Conservation (phyloP, 23 tunicate species). For the Diplosoma virens region DNA sequence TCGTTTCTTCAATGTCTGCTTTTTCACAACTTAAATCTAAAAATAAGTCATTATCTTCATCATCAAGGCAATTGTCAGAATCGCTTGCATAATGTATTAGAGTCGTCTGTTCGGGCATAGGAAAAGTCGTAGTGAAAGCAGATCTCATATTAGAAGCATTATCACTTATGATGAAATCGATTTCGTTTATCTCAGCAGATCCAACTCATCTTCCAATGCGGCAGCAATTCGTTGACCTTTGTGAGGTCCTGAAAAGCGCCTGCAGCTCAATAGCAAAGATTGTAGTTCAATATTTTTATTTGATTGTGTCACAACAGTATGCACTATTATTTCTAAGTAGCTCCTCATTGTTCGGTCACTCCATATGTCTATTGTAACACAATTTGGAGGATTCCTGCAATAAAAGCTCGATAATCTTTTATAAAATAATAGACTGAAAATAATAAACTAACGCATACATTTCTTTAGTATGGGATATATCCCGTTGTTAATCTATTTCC, state of each 20-base stretch:
- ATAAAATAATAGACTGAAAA: no score
- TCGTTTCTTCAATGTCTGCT: no score
- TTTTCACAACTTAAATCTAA: no score
- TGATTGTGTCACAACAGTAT: not conserved
- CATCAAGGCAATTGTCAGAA: no score
- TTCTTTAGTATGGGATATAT: no score
- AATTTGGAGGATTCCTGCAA: not conserved
- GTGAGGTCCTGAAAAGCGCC: not conserved
- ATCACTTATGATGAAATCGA: not conserved
- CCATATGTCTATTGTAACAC: not conserved
- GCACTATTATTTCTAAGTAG: conserved; percentile 1
- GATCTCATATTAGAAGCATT: conserved; percentile 21
- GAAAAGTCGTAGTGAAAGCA: not conserved
- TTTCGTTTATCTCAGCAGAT: not conserved
- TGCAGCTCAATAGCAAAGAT: not conserved
- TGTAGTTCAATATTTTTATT: not conserved
- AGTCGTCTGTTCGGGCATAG: no score
- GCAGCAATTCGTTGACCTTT: conserved; percentile 1
- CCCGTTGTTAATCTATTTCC: no score
- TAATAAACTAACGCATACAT: no score
- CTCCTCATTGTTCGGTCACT: conserved; percentile 16
- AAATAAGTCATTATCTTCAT: no score
- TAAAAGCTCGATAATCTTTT: no score
- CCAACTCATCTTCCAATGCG: not conserved
- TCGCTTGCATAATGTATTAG: no score